Evolutionary conservation across 2,113 vertebrate species (phyloP).

Genomic region (Cyphomyrus discorhynchus): DNA sequence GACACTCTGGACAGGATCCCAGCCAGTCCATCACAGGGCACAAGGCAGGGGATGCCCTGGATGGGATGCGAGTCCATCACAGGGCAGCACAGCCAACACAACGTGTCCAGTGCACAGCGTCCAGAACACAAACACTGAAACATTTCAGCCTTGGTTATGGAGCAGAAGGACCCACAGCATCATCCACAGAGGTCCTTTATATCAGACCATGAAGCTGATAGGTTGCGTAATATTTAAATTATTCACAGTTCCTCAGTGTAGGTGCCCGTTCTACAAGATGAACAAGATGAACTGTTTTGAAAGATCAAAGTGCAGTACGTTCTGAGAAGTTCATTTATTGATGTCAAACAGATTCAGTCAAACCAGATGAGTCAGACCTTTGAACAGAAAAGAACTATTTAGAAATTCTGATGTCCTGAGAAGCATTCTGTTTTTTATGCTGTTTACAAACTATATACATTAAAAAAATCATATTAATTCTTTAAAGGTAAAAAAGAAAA

Average conservation of each 20-base stretch:
- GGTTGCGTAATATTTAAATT: neutral
- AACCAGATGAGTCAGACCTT: conserved; percentile 1
- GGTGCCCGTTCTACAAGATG: neutral
- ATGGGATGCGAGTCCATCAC: neutral
- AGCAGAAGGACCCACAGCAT: neutral
- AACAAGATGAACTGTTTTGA: neutral
- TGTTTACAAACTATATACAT: neutral
- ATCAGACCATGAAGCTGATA: neutral
- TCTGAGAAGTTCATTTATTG: conserved; percentile 1
- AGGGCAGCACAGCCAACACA: neutral
- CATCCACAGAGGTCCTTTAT: neutral
- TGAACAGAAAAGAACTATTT: neutral
- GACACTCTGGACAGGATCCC: no score
- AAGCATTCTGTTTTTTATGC: neutral
- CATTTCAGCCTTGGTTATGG: neutral
- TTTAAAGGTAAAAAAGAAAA: neutral
- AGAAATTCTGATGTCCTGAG: neutral
- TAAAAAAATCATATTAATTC: neutral
- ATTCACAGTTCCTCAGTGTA: neutral
- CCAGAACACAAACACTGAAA: neutral
- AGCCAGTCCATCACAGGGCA: neutral
- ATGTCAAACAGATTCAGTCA: conserved; percentile 5
- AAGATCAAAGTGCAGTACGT: neutral
- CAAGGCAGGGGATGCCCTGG: neutral
- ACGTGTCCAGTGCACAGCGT: neutral